Evolutionary conservation across 2,113 vertebrate genomes (phyloP), one percentile per base, ranked within the genome.

Genomic region (Neofelis nebulosa): DNA sequence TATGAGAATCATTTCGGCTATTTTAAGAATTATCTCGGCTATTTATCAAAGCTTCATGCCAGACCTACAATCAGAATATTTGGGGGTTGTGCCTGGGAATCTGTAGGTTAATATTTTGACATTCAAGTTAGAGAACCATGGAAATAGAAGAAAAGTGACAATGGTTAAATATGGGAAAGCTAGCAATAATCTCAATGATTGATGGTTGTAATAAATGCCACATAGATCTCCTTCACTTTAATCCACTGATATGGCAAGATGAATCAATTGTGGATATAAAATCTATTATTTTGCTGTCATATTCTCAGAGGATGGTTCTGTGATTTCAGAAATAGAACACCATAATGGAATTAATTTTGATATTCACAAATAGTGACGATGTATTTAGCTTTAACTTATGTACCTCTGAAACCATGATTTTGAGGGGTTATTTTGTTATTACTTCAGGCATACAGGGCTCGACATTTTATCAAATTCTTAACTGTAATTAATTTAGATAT

Each of bases 161-260:
- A 80, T 84, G 21, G 55, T 74, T 80, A 94, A 85, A 71, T 63
- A 63, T 9, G 74, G 71, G 33, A 84, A 78, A 63, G 12, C 41
- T 63, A 88, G 63, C 63, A 74, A 79, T 52, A 86, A 88, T 84
- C 38, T 88, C 74, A 95, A 10, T 93, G 91, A 93, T 7, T 74
- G 65, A 88, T 57, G 48, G 57, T 74, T 85, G 74, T 27, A 88
- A 93, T 88, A 93, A 97, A 84, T 91, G 52, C 45, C 27, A 69
- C 25, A 50, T 38, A 71, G 29, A 73, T 81, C 87, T 88, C 23
- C 45, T 95, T 83, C 82, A 71, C 48, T 74, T 82, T 63, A 91
- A 74, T 73, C 61, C 48, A 52, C 45, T 65, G 63, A 63, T 48
- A 74, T 27, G n/a, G 71, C 45, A 38, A 91, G 31, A 78, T 87